phyloP scores from a whole-genome alignment of 2,888 invertebrate genomes.

The Drosophila siamana region DNA sequence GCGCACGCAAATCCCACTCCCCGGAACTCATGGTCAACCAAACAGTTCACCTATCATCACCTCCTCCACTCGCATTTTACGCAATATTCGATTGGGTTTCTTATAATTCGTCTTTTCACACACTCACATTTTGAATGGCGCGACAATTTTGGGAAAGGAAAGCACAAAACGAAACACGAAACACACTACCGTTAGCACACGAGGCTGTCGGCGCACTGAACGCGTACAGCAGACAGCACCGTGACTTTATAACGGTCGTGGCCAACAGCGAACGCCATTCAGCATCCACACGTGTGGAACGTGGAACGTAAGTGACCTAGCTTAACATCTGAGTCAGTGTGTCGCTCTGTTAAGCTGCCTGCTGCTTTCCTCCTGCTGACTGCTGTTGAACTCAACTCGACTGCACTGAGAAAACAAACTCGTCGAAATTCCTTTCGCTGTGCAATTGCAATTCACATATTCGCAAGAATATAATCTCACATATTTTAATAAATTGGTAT shows the following conservation, averaged over 20 bases:
- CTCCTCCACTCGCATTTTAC: constrained; percentile 6
- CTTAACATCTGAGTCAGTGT: constrained; percentile 64
- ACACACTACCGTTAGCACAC: constrained; percentile 61
- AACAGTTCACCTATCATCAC: constrained; percentile 6
- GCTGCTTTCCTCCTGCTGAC: background rate
- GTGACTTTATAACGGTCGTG: constrained; percentile 68
- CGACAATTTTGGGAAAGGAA: background rate
- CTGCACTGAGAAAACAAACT: background rate
- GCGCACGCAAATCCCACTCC: constrained; percentile 85
- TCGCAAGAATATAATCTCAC: background rate
- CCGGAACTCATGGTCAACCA: constrained; percentile 83
- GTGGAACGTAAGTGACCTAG: constrained; percentile 79
- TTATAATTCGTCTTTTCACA: constrained; percentile 31
- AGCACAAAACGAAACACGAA: constrained; percentile 1
- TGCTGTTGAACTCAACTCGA: too few species aligned
- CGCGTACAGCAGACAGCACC: constrained; percentile 41
- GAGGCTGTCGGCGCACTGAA: constrained; percentile 73
- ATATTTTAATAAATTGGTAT: too few species aligned
- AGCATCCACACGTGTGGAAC: constrained; percentile 28
- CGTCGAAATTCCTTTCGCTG: background rate
- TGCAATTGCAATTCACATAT: background rate
- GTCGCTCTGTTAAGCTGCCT: constrained; percentile 50
- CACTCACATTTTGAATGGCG: constrained; percentile 41
- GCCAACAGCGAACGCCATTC: constrained; percentile 23
- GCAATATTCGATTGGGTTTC: background rate